Evolutionary conservation across 2,888 invertebrate genomes (phyloP).

Genomic region (Coelogynopora nodosa): DNA sequence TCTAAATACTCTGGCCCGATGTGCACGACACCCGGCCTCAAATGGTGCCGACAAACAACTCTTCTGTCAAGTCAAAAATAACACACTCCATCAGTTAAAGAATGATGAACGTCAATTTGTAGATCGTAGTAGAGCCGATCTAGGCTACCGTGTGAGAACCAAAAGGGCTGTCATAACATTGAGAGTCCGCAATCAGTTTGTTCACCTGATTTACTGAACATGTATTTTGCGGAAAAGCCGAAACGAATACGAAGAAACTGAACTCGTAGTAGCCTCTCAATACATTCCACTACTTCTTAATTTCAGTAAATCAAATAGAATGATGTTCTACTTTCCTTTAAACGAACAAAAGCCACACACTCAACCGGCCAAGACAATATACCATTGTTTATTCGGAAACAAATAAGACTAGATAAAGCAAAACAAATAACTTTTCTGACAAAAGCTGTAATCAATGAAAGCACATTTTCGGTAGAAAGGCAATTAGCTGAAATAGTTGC

Average conservation of each 20-base stretch:
- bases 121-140: slow-evolving; percentile 10
- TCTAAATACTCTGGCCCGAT: neutral
- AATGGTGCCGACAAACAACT: neutral
- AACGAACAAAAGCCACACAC: neutral
- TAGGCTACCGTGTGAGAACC: neutral
- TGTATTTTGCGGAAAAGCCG: neutral
- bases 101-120: slow-evolving; percentile 23
- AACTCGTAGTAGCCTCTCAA: neutral
- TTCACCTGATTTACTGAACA: neutral
- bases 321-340: neutral
- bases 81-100: slow-evolving; percentile 17
- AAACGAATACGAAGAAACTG: neutral
- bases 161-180: neutral
- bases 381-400: neutral
- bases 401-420: neutral
- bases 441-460: neutral
- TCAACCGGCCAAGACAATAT: neutral
- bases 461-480: neutral
- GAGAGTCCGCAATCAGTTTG: neutral
- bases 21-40: neutral
- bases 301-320: slow-evolving; percentile 7
- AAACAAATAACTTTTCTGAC: neutral
- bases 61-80: neutral
- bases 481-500: neutral
- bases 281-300: slow-evolving; percentile 10